phyloP scores from a whole-genome alignment of 2,888 invertebrate species.

The Pherbina coryleti region DNA sequence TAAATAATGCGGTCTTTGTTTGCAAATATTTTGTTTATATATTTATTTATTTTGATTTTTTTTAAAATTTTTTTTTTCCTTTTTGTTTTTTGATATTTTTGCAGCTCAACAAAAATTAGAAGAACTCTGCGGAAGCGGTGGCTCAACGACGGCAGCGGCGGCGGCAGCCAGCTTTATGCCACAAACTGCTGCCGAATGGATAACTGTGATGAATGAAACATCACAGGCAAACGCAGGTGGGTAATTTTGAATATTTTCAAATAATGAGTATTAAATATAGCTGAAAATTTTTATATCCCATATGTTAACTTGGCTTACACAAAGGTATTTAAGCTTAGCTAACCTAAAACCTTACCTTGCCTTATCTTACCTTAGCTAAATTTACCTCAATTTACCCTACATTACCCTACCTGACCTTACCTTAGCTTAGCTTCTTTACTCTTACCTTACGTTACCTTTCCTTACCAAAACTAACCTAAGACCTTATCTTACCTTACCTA shows the following conservation, averaged over 20 bases:
- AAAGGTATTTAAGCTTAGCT: no score
- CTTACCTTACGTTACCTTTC: no score
- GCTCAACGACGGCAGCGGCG: constrained; percentile 35
- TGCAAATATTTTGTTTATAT: constrained; percentile 1
- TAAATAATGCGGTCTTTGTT: background rate
- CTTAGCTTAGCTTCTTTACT: no score
- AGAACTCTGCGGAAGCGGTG: constrained; percentile 52
- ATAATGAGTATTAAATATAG: no score
- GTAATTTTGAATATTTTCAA: constrained; percentile 14
- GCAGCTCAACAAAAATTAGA: constrained; percentile 57
- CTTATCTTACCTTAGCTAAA: no score
- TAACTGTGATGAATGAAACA: constrained; percentile 60
- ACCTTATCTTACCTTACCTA: no score
- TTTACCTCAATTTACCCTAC: no score
- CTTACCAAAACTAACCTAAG: no score
- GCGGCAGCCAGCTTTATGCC: constrained; percentile 51
- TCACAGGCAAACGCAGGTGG: constrained; percentile 59
- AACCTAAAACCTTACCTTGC: no score
- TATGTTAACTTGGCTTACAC: no score
- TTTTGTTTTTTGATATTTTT: constrained; percentile 26
- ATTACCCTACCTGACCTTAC: no score
- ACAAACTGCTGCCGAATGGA: constrained; percentile 65
- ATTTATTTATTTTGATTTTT: background rate
- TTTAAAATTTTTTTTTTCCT: background rate
- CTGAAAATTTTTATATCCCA: no score